These are phyloP conservation scores for Anolis carolinensis DNA, from an alignment of 2,113 vertebrate species.

Conservation along the genomic window DNA sequence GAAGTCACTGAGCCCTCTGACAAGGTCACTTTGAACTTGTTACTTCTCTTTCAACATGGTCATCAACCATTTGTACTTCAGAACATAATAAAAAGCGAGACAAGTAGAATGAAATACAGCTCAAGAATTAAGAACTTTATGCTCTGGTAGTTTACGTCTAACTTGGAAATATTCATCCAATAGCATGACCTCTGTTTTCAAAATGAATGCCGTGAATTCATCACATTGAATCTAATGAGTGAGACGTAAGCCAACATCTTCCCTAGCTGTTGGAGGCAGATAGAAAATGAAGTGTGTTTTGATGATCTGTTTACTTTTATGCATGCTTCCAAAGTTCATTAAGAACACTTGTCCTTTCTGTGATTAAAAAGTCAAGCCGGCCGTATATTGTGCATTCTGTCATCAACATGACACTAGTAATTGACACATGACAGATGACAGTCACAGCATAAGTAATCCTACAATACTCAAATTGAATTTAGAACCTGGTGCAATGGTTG, in stretches of 20 bases:
- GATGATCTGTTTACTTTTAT: neutral
- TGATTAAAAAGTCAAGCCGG: neutral
- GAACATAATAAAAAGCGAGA: slow-evolving; percentile 8
- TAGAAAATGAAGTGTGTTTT: neutral
- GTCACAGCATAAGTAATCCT: neutral
- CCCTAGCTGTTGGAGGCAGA: neutral
- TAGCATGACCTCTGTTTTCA: neutral
- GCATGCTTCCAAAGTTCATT: neutral
- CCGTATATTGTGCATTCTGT: neutral
- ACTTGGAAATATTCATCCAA: neutral
- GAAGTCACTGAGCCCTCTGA: slow-evolving; percentile 10
- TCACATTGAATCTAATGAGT: neutral
- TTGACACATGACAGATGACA: neutral
- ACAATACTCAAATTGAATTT: neutral
- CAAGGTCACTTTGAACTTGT: slow-evolving; percentile 33
- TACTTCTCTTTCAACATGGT: neutral
- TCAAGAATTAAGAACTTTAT: slow-evolving; percentile 27
- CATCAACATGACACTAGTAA: neutral
- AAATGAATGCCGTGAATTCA: neutral
- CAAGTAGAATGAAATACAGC: neutral
- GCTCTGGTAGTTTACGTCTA: neutral
- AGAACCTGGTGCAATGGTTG: neutral
- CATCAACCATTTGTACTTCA: slow-evolving; percentile 27
- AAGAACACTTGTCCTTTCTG: neutral
- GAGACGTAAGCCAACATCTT: neutral